Base-by-base conservation (phyloP, 1,140 invertebrate species). In the Aleiodes sp. region DNA sequence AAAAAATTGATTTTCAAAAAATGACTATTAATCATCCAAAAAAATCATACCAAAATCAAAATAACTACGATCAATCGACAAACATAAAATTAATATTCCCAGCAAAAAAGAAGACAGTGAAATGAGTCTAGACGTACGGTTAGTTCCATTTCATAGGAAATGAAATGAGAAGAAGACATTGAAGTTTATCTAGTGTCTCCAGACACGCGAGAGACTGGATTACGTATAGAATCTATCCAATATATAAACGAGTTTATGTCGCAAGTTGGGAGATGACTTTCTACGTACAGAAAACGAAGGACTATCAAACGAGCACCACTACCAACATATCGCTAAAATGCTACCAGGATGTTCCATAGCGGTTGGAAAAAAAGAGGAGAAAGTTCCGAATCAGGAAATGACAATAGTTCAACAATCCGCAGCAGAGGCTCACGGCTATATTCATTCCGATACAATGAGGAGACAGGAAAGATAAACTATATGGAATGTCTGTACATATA, bases 341-440 rank as follows among this genome's bases (percentile, higher is more conserved):
- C 26, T 52, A 52, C 46, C 46, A 52, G 46, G 46, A 24, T 2
- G 16, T 52, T 52, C 26, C 46, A 24, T 21, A 52, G 21, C 26
- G 46, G 46, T 21, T n/a, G n/a, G n/a, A n/a, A n/a, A 52, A 52
- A 52, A 52, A 16, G 21, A 52, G 46, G 46, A 9, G 46, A 52
- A 52, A 52, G 46, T 52, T 52, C 26, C 26, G 46, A 52, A 52
- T 24, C 46, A 52, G 46, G 46, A 52, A 52, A 52, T 21, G 46
- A 16, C 46, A 24, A 21, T 52, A 52, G 46, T 52, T 52, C 26
- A 21, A 52, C 46, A 21, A 52, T n/a, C 46, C 46, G 46, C 26
- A 24, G 21, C 19, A 6, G 46, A 16, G 10, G 46, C 46, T 52
- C 46, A 52, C 46, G 46, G 46, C 9, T 24, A 52, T 52, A 52